Evolutionary conservation across 2,797 vertebrate species (phyloP).

Genomic region (Gymnothorax javanicus): DNA sequence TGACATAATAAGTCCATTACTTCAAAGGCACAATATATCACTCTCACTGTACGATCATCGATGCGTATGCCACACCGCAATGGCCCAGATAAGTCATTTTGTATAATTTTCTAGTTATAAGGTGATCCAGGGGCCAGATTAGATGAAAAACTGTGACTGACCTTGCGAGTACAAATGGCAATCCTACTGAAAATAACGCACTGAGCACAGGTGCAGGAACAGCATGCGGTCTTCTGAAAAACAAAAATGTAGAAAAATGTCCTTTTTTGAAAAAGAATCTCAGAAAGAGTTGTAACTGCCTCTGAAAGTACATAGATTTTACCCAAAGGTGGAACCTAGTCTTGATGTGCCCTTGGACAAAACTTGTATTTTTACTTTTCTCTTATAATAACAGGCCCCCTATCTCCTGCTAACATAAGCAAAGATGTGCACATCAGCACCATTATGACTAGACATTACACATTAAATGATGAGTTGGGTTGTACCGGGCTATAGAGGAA

Average conservation of each 20-base stretch:
- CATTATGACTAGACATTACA: too few species aligned
- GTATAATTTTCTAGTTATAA: conserved; percentile 11
- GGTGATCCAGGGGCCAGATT: not conserved
- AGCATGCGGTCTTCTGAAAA: not conserved
- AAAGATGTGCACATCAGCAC: too few species aligned
- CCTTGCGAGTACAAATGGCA: not conserved
- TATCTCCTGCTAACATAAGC: too few species aligned
- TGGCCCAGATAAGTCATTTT: conserved; percentile 12
- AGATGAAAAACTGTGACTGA: not conserved
- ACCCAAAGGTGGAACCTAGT: too few species aligned
- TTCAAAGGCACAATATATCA: not conserved
- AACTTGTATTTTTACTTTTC: too few species aligned
- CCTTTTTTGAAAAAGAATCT: not conserved
- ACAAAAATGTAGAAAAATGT: not conserved
- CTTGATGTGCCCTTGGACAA: too few species aligned
- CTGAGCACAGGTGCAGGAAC: not conserved
- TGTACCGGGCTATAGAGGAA: too few species aligned
- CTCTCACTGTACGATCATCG: conserved; percentile 6
- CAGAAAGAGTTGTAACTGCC: not conserved
- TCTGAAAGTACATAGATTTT: too few species aligned
- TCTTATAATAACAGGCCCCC: too few species aligned
- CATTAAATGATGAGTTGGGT: too few species aligned
- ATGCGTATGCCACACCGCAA: conserved; percentile 17
- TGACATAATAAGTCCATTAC: conserved; percentile 4
- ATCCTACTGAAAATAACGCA: not conserved